A percentile compares a stretch with the other conserved stretches of the same genome.
These are phyloP conservation scores for Lamellibrachia columna DNA, from an alignment of 2,888 invertebrate genomes.

Conservation along the genomic window DNA sequence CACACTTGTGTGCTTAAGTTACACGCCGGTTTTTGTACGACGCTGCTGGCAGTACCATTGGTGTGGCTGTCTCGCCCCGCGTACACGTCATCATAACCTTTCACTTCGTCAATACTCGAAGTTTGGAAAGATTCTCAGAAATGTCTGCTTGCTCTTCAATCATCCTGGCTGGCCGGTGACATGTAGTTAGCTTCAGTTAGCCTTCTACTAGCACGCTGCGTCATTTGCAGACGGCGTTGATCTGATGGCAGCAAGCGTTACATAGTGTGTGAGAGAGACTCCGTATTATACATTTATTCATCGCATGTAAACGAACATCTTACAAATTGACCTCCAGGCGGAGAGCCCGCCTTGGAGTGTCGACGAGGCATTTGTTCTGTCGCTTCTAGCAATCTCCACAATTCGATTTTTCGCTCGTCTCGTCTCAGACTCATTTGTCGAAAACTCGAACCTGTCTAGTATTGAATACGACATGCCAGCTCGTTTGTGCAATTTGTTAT, in stretches of 20 bases:
- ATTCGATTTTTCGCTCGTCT: no score
- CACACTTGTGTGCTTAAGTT: not conserved
- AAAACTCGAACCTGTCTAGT: no score
- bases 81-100: not conserved
- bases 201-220: not conserved
- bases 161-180: not conserved
- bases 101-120: not conserved
- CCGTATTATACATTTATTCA: no score
- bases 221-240: not conserved
- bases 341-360: no score
- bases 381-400: no score
- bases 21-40: not conserved
- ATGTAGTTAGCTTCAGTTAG: not conserved
- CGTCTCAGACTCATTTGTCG: no score
- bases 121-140: not conserved
- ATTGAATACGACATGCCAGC: no score
- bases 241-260: not conserved
- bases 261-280: no score
- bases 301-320: no score
- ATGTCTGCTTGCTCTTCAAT: not conserved
- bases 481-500: no score
- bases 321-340: no score
- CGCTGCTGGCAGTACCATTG: not conserved
- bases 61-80: not conserved
- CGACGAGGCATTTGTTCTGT: no score